These are phyloP conservation scores for Sitobion miscanthi DNA, from an alignment of 1,140 invertebrate species.

Conservation along the genomic window DNA sequence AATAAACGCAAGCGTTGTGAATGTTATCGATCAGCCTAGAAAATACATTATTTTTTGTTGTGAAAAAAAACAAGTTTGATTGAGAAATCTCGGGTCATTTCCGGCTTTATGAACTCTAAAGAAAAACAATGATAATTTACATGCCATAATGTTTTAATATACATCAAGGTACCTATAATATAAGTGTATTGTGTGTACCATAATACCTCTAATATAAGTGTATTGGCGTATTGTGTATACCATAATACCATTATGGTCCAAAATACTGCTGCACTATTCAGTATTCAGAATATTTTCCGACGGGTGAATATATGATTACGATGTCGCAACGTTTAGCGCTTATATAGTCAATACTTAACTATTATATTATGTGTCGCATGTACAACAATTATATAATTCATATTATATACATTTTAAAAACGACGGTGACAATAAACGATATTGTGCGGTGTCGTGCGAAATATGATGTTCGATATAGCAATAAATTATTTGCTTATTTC, in stretches of 20 bases:
- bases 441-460: not conserved
- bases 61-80: not conserved
- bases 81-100: not conserved
- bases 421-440: not conserved
- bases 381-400: not conserved
- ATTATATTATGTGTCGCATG: not conserved
- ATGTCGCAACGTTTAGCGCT: too few relatives aligned
- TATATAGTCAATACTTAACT: too few relatives aligned
- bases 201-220: not conserved
- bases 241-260: not conserved
- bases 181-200: not conserved
- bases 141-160: not conserved
- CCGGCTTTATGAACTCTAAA: not conserved
- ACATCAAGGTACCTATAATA: not conserved
- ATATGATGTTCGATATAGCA: not conserved
- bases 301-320: too few relatives aligned
- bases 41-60: not conserved
- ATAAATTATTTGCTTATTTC: slow-evolving; percentile 1
- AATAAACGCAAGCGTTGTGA: not conserved
- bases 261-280: not conserved
- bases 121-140: not conserved
- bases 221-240: not conserved
- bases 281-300: not conserved
- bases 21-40: not conserved
- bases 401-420: not conserved